Evolutionary conservation across 2,888 invertebrate species (phyloP).

Genomic region (Subacronicta megacephala): DNA sequence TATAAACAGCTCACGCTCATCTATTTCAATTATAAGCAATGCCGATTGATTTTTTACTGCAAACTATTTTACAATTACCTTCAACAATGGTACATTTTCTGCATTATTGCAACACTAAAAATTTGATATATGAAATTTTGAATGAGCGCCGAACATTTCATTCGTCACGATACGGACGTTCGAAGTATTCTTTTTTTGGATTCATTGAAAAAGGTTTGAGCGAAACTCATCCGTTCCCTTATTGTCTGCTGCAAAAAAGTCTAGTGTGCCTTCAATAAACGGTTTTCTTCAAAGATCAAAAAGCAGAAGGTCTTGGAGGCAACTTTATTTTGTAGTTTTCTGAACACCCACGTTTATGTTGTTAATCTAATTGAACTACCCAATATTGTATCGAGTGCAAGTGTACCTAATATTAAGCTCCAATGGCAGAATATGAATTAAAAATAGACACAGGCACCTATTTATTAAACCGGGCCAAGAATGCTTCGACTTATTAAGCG

Average conservation of each 20-base stretch:
- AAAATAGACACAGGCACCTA: constrained; percentile 2
- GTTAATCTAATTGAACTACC: constrained; percentile 2
- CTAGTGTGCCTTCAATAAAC: background rate
- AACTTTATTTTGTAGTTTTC: constrained; percentile 4
- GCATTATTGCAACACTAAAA: constrained; percentile 77
- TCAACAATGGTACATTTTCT: constrained; percentile 73
- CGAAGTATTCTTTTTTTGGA: constrained; percentile 64
- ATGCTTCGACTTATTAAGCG: background rate
- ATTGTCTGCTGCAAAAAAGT: constrained; percentile 24
- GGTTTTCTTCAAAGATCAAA: constrained; percentile 6
- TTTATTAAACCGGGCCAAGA: background rate
- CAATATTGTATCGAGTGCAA: background rate
- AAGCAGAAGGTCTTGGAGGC: constrained; percentile 2
- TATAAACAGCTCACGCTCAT: constrained; percentile 68
- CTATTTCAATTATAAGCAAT: constrained; percentile 71
- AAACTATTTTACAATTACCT: constrained; percentile 81
- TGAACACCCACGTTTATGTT: constrained; percentile 3
- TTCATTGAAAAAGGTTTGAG: constrained; percentile 37
- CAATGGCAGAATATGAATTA: background rate
- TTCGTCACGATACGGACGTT: constrained; percentile 78
- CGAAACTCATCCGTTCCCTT: constrained; percentile 31
- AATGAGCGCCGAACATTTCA: constrained; percentile 65
- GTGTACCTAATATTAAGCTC: background rate
- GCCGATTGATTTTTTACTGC: constrained; percentile 69
- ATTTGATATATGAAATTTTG: constrained; percentile 74